Conservation (phyloP, 2,797 vertebrate genomes). For the Melanotaenia pygmaea region DNA sequence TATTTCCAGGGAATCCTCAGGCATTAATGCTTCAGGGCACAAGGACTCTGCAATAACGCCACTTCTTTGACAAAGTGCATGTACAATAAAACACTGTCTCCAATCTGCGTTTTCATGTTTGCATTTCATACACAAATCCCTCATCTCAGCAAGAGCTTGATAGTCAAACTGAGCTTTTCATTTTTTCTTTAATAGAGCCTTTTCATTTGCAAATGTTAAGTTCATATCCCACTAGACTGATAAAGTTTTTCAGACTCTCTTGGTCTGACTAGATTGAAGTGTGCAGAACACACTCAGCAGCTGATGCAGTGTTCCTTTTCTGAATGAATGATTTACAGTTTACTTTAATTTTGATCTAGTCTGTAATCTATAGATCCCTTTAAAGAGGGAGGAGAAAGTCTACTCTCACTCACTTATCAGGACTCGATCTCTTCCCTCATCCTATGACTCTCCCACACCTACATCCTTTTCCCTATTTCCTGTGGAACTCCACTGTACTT, state of each 20-base stretch:
- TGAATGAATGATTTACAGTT: constrained; percentile 64
- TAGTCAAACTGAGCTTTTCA: constrained; percentile 8
- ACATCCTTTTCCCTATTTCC: constrained; percentile 49
- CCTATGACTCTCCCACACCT: constrained; percentile 39
- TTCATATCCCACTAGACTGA: constrained; percentile 53
- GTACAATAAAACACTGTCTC: not conserved
- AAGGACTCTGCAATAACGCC: constrained; percentile 8
- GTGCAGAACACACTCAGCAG: constrained; percentile 40
- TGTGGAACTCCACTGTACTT: constrained; percentile 43
- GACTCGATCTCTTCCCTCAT: constrained; percentile 38
- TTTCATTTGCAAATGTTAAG: constrained; percentile 50
- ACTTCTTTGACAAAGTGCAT: constrained; percentile 21
- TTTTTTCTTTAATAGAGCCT: constrained; percentile 48
- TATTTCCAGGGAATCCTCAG: constrained; percentile 22
- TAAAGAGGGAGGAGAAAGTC: constrained; percentile 32
- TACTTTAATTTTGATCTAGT: constrained; percentile 54
- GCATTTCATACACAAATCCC: constrained; percentile 24
- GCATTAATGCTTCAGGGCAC: constrained; percentile 23
- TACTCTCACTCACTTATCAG: constrained; percentile 53
- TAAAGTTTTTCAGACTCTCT: constrained; percentile 50
- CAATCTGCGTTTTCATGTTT: constrained; percentile 29
- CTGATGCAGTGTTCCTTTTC: constrained; percentile 65
- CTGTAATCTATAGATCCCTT: constrained; percentile 43
- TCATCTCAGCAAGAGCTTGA: constrained; percentile 8
- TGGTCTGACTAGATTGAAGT: constrained; percentile 41